A percentile compares a stretch with the other conserved stretches of the same genome.
phyloP scores from a whole-genome alignment of 2,888 invertebrate species.

The Nebria salina region DNA sequence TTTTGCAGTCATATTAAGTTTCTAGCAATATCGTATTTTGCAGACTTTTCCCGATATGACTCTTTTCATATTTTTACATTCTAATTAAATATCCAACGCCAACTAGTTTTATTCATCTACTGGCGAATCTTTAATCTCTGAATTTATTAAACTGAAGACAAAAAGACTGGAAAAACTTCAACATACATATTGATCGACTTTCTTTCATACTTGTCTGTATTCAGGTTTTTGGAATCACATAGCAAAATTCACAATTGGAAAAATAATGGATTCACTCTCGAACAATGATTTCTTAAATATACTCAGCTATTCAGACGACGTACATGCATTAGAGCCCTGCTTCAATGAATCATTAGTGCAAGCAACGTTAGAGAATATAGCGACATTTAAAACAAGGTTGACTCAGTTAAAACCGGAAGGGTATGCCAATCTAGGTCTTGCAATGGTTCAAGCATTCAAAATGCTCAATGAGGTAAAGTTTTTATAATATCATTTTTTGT shows the following conservation, averaged over 20 bases:
- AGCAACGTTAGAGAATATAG: conserved; percentile 86
- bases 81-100: too few species aligned
- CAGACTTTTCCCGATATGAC: too few species aligned
- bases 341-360: conserved; percentile 86
- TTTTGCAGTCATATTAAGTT: too few species aligned
- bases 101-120: too few species aligned
- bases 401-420: conserved; percentile 75
- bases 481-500: not conserved
- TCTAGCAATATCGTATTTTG: too few species aligned
- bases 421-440: conserved; percentile 85
- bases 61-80: too few species aligned
- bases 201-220: conserved; percentile 32
- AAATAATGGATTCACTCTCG: conserved; percentile 92
- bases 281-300: conserved; percentile 99
- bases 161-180: too few species aligned
- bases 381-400: conserved; percentile 77
- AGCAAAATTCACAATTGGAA: conserved; percentile 86
- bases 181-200: not conserved
- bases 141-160: too few species aligned
- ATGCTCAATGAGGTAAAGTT: conserved; percentile 75
- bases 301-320: conserved; percentile 79
- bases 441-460: conserved; percentile 85
- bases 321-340: conserved; percentile 82
- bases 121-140: too few species aligned
- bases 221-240: conserved; percentile 68